These are phyloP conservation scores for Chrysolina americana DNA, from an alignment of 2,888 invertebrate species.

Conservation along the genomic window DNA sequence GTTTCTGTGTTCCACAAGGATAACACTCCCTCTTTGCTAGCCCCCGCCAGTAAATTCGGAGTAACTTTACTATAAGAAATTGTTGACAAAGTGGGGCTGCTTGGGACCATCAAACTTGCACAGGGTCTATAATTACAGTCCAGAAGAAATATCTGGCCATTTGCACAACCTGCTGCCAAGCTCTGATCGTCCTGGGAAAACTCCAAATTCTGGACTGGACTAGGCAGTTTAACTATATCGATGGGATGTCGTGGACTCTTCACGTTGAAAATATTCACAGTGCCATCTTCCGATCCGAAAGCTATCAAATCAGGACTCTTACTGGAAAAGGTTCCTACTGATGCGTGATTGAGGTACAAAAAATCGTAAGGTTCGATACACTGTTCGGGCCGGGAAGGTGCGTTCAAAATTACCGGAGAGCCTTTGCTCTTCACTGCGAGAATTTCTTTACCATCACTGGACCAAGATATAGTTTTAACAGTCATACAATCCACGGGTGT, in stretches of 20 bases:
- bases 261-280: conserved; percentile 58
- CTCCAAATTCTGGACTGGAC: conserved; percentile 55
- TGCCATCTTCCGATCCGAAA: conserved; percentile 58
- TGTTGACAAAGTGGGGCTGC: conserved; percentile 52
- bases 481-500: conserved; percentile 53
- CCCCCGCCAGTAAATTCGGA: conserved; percentile 52
- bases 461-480: conserved; percentile 62
- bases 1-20: conserved; percentile 55
- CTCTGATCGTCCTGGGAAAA: conserved; percentile 59
- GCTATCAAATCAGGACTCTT: conserved; percentile 53
- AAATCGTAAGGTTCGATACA: conserved; percentile 41
- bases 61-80: conserved; percentile 49
- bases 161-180: conserved; percentile 52
- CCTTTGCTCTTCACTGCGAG: conserved; percentile 58
- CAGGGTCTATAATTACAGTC: conserved; percentile 50
- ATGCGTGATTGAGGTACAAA: conserved; percentile 46
- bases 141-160: conserved; percentile 53
- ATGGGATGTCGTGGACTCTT: conserved; percentile 36
- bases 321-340: conserved; percentile 56
- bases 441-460: conserved; percentile 59
- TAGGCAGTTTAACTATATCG: conserved; percentile 26
- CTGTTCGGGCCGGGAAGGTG: conserved; percentile 44
- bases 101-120: conserved; percentile 54
- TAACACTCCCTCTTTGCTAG: conserved; percentile 54
- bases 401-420: conserved; percentile 51